Conservation (phyloP, 2,888 invertebrate species). For the Platycnemis pennipes region DNA sequence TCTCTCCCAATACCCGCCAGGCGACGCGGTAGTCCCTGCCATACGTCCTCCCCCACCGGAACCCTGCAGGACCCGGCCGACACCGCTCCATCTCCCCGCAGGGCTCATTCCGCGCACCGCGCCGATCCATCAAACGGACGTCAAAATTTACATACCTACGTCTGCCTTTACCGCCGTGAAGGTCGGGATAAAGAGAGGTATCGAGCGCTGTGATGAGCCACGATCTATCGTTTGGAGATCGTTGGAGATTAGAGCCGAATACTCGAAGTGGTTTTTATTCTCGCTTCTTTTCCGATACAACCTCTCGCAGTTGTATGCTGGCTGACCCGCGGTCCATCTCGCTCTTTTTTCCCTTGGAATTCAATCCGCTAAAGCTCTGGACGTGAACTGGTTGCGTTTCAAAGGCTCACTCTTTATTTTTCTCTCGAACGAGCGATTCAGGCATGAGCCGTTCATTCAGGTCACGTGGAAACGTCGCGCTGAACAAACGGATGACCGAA, state of each 20-base stretch:
- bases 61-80: background rate
- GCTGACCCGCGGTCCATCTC: background rate
- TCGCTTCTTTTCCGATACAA: background rate
- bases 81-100: background rate
- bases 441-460: background rate
- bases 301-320: background rate
- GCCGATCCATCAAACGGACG: conserved; percentile 36
- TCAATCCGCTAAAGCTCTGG: background rate
- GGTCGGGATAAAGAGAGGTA: no score
- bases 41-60: background rate
- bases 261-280: no score
- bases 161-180: no score
- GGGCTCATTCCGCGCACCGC: background rate
- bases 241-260: no score
- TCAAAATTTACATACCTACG: background rate
- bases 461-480: background rate
- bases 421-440: no score
- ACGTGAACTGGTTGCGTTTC: background rate
- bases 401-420: background rate
- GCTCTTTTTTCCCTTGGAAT: background rate
- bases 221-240: no score
- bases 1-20: background rate
- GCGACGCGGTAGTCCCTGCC: background rate
- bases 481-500: background rate
- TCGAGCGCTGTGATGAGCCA: no score